These are phyloP conservation scores for Varroa destructor DNA, from an alignment of 1,140 invertebrate species.

Conservation along the genomic window DNA sequence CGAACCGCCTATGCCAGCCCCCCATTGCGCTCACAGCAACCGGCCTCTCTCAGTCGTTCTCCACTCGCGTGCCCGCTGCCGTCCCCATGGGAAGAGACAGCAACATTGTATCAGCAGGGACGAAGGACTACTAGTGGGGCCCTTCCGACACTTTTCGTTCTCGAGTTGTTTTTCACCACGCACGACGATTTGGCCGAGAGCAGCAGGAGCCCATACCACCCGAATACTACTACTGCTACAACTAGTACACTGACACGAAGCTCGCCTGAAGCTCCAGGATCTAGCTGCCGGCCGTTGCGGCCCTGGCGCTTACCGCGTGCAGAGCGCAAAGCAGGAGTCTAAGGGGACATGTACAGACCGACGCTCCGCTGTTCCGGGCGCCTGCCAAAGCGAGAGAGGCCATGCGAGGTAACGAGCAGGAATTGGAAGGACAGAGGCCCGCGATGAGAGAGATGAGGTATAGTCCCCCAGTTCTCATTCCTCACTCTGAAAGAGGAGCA, in stretches of 20 bases:
- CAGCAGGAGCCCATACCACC: too few relatives aligned
- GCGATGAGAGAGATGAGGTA: not conserved
- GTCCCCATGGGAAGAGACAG: not conserved
- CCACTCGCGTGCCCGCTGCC: too few relatives aligned
- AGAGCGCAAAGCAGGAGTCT: too few relatives aligned
- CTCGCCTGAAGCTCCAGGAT: too few relatives aligned
- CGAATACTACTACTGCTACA: too few relatives aligned
- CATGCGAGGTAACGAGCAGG: not conserved
- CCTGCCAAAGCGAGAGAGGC: not conserved
- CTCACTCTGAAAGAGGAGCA: too few relatives aligned
- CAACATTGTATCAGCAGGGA: not conserved
- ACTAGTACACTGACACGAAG: too few relatives aligned
- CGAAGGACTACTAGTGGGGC: not conserved
- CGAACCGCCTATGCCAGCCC: not conserved
- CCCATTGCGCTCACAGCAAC: not conserved
- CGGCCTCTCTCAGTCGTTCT: not conserved
- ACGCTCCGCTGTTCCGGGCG: not conserved
- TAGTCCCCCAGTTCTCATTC: not conserved
- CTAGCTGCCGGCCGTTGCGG: too few relatives aligned
- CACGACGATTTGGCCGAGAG: too few relatives aligned
- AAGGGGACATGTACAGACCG: too few relatives aligned
- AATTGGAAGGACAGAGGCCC: not conserved
- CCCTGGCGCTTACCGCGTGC: too few relatives aligned
- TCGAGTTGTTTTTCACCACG: constrained; percentile 26
- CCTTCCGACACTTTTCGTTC: constrained; percentile 25